phyloP scores from a whole-genome alignment of 2,888 invertebrate species.

The Blastobasis lacticolella region DNA sequence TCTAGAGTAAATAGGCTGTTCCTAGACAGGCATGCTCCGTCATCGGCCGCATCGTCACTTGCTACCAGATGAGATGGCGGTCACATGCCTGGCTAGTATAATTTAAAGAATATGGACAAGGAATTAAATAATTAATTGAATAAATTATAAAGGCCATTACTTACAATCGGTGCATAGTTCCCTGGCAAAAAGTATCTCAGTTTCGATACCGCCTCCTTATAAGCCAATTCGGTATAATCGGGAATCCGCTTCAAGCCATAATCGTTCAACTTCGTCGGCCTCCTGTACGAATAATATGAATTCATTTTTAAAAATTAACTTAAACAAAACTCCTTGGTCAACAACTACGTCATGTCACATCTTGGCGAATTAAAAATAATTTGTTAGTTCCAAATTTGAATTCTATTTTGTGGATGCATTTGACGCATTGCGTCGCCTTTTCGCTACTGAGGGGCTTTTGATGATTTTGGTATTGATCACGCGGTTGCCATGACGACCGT shows the following conservation, averaged over 20 bases:
- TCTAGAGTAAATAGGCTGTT: too few relatives aligned
- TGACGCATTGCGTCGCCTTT: slow-evolving; percentile 51
- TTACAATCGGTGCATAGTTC: slow-evolving; percentile 78
- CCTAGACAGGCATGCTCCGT: too few relatives aligned
- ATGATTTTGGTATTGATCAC: slow-evolving; percentile 46
- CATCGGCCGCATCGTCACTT: too few relatives aligned
- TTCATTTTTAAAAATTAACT: slow-evolving; percentile 15
- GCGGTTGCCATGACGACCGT: slow-evolving; percentile 48
- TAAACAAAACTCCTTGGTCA: slow-evolving; percentile 12
- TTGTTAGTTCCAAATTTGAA: slow-evolving; percentile 31
- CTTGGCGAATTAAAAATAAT: slow-evolving; percentile 23
- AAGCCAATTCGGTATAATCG: slow-evolving; percentile 88
- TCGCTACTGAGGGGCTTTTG: slow-evolving; percentile 27
- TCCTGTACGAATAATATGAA: slow-evolving; percentile 48
- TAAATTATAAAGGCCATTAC: slow-evolving; percentile 19
- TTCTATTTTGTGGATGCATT: slow-evolving; percentile 15
- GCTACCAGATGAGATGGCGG: too few relatives aligned
- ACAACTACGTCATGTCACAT: slow-evolving; percentile 20
- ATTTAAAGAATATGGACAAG: too few relatives aligned
- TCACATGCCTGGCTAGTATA: too few relatives aligned
- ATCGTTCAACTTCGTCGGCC: slow-evolving; percentile 62
- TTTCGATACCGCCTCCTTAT: slow-evolving; percentile 88
- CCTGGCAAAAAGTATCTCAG: slow-evolving; percentile 85
- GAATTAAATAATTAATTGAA: too few relatives aligned
- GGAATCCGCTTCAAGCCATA: slow-evolving; percentile 76